Conservation (phyloP, 2,113 vertebrate species). For the Cololabis saira region DNA sequence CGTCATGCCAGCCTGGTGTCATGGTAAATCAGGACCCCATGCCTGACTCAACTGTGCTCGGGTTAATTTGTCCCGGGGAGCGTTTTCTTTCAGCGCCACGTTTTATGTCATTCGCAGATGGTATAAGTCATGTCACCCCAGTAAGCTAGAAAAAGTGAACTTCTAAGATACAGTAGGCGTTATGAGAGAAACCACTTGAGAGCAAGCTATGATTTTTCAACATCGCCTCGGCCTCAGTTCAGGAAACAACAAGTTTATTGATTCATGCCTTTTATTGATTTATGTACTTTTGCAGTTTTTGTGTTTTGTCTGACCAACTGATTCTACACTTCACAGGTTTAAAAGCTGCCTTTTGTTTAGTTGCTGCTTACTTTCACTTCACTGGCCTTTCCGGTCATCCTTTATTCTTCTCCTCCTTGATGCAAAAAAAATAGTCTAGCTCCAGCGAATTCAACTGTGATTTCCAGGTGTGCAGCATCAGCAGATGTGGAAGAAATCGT, state of each 20-base stretch:
- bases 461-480: no score
- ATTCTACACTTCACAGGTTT: not conserved
- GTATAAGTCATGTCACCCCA: no score
- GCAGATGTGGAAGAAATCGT: no score
- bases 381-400: no score
- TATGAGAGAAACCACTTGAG: not conserved
- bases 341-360: not conserved
- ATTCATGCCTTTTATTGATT: not conserved
- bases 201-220: not conserved
- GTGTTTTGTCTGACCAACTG: not conserved
- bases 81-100: no score
- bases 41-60: no score
- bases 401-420: not conserved
- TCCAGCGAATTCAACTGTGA: no score
- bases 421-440: not conserved
- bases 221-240: not conserved
- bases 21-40: no score
- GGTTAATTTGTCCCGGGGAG: no score
- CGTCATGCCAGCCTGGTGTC: no score
- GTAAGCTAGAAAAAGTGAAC: not conserved
- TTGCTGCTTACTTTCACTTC: not conserved
- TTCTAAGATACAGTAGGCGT: not conserved
- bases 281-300: not conserved
- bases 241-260: constrained; percentile 1
- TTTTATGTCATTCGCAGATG: no score